Conservation (phyloP, 2,113 vertebrate species). For the Platysteira castanea region DNA sequence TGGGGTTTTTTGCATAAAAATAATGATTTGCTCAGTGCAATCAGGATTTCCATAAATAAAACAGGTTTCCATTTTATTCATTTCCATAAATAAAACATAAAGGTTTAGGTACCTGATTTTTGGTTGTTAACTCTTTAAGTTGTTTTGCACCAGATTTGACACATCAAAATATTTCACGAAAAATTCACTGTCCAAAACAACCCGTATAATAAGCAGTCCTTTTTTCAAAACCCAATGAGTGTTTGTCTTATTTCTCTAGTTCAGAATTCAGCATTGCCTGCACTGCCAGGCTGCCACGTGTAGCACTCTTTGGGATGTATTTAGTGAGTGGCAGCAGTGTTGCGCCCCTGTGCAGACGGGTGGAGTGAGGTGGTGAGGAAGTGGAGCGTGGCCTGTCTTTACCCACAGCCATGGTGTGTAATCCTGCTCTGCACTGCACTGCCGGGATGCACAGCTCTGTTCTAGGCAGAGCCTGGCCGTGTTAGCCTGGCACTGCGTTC, state of each 20-base stretch:
- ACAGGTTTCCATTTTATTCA: too few species aligned
- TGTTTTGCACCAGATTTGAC: background rate
- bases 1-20: background rate
- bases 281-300: background rate
- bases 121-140: background rate
- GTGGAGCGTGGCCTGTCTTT: rapidly evolving
- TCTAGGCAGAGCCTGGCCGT: background rate
- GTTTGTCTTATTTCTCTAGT: background rate
- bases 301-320: background rate
- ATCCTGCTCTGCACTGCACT: rapidly evolving
- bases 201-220: background rate
- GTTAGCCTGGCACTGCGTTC: rapidly evolving
- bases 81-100: background rate
- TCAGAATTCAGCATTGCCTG: background rate
- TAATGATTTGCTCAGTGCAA: background rate
- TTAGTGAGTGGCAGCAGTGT: background rate
- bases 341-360: background rate
- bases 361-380: background rate
- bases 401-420: rapidly evolving
- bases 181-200: background rate
- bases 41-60: background rate
- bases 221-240: background rate
- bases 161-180: background rate
- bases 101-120: background rate
- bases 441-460: background rate